Percentiles rank a stretch among this genome's conserved stretches.
phyloP scores from a whole-genome alignment of 2,113 vertebrate genomes.

The Hippocampus abdominalis region DNA sequence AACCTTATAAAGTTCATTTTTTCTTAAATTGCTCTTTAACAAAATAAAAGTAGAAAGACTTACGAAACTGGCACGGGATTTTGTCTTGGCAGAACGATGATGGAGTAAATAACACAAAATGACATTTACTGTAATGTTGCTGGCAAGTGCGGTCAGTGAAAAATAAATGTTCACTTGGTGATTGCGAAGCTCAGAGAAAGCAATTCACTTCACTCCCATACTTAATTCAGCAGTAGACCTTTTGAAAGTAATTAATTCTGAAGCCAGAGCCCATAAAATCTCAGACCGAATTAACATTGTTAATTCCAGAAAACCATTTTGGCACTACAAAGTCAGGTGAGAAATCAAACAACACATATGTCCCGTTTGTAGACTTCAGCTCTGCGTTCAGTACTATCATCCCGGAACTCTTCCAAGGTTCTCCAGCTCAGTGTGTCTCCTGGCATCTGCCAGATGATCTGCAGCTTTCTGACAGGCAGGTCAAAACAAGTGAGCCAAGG shows the following conservation, averaged over 20 bases:
- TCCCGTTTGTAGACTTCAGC: no score
- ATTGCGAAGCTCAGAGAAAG: background rate
- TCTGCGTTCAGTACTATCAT: no score
- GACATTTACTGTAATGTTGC: background rate
- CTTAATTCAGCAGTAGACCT: background rate
- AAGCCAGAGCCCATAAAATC: background rate
- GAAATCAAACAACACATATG: background rate
- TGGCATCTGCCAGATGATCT: no score
- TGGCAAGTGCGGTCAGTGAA: background rate
- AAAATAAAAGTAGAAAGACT: no score
- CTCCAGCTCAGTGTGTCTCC: no score
- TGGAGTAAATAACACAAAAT: background rate
- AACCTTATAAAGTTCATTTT: no score
- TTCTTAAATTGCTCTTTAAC: no score
- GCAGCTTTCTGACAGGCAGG: no score
- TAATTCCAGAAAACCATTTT: background rate
- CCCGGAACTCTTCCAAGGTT: no score
- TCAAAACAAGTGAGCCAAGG: no score
- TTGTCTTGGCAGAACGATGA: background rate
- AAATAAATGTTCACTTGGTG: background rate
- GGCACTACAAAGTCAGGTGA: background rate
- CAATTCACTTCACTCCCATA: background rate
- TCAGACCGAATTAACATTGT: background rate
- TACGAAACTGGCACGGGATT: background rate
- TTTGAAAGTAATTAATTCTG: background rate